These are phyloP conservation scores for Pseudomugil tenellus DNA, from an alignment of 2,797 vertebrate species.

Conservation along the genomic window DNA sequence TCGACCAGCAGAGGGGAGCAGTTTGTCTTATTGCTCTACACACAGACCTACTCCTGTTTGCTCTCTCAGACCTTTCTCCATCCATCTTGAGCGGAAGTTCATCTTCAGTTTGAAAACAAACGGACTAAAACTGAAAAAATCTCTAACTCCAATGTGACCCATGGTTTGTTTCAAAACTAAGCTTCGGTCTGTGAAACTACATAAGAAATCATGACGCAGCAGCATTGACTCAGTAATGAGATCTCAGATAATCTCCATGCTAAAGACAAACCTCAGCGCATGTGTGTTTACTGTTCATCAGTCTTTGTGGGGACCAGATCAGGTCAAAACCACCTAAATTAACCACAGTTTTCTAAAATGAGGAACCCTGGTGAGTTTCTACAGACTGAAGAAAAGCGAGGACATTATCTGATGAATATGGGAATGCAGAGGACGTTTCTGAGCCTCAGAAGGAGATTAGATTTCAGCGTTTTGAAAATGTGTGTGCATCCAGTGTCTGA, in stretches of 20 bases:
- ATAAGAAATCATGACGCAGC: background rate
- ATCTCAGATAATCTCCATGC: background rate
- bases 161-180: background rate
- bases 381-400: background rate
- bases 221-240: background rate
- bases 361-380: background rate
- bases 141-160: background rate
- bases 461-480: background rate
- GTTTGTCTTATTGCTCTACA: background rate
- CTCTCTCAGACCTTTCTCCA: background rate
- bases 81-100: slow-evolving; percentile 5
- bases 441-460: background rate
- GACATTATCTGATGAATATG: background rate
- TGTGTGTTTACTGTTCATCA: background rate
- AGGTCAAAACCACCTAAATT: background rate
- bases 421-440: background rate
- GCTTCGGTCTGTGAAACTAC: background rate
- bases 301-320: slow-evolving; percentile 17
- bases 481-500: background rate
- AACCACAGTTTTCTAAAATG: background rate
- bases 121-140: background rate
- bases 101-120: slow-evolving; percentile 17
- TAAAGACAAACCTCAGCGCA: slow-evolving; percentile 11
- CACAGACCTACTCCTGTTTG: background rate
- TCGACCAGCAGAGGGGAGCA: slow-evolving; percentile 32